Base-by-base conservation (phyloP, 2,797 vertebrate species). In the Poeciliopsis infans region DNA sequence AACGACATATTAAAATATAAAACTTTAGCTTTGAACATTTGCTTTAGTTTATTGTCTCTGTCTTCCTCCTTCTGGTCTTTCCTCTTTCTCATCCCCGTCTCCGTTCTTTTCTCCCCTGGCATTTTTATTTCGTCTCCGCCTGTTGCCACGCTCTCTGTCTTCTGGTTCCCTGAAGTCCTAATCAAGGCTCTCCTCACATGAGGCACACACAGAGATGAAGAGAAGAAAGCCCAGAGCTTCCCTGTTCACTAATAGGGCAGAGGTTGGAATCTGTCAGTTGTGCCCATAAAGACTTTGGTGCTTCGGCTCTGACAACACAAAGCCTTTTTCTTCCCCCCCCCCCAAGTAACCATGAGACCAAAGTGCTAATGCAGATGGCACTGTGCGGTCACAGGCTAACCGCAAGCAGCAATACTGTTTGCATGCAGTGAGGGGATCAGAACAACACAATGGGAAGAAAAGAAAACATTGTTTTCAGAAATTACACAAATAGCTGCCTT, bases 191-290 rank as follows among this genome's bases (percentile, higher is more conserved):
- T 88, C 70, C 80, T 87, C 70, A 71, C 85, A 88, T 53, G 85
- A 89, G 85, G 80, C 84, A 28, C 87, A 83, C 75, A 83, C 75
- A 77, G 59, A 90, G 87, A 83, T 81, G 85, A 88, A 83, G 74
- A 83, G 79, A 80, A 71, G 80, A 66, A 81, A 80, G 86, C 82
- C 57, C 77, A 80, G 78, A 83, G 80, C 78, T 78, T 89, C 85
- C 83, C 81, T 78, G 83, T 88, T 91, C 90, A 85, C 91, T 94
- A 93, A 94, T 89, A 89, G 92, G 92, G 71, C 90, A 89, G 92
- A 93, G 87, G 92, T 92, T 92, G 88, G 87, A 89, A 80, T 89
- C 92, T 89, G 90, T 92, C 92, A 92, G 88, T 90, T 88, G 89
- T 90, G 82, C 78, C 84, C 85, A 78, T 85, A 85, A 91, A 91